Base-by-base conservation (phyloP, 2,888 invertebrate species). In the Macaria notata region DNA sequence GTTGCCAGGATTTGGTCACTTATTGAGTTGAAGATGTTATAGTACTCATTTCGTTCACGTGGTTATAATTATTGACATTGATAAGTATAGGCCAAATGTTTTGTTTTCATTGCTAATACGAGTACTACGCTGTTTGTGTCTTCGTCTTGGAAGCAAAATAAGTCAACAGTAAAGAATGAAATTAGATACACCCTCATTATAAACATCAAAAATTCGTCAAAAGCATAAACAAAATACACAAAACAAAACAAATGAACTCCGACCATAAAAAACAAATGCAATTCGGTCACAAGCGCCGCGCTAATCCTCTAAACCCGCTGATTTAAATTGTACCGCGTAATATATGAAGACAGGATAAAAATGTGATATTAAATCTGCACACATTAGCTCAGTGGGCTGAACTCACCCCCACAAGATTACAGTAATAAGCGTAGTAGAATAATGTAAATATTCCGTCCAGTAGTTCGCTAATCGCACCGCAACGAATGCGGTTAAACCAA, bases 361-460 rank as follows among this genome's bases (percentile, higher is more conserved):
- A 67, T 72, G 70, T 71, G 69, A 68, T 72, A 72, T 81, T 76
- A 80, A 81, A 83, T 81, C 79, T 76, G 70, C 72, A 68, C 79
- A 80, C 79, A 86, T 86, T 84, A 82, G 80, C 78, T 56, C 51
- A 49, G 54, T 59, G 54, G 62, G 53, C 48, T 76, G 73, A 79
- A 73, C 72, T 75, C 80, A 81, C 82, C 86, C 87, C 83, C 71
- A 62, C 62, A 76, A 84, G 86, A 90, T 89, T 86, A 87, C 82
- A 80, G 79, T 83, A 83, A 83, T 79, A 82, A 74, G 79, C 84
- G 78, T 86, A 86, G 88, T 87, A 86, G 84, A 84, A 86, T 86
- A 86, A 86, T 84, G 81, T 81, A 86, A 85, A 88, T 83, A 83
- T 75, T 73, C 65, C 69, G 78, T 78, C 78, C 70, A 73, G 79